Conservation (phyloP, 2,113 vertebrate species). For the Gnathonemus echidnorhynchus region DNA sequence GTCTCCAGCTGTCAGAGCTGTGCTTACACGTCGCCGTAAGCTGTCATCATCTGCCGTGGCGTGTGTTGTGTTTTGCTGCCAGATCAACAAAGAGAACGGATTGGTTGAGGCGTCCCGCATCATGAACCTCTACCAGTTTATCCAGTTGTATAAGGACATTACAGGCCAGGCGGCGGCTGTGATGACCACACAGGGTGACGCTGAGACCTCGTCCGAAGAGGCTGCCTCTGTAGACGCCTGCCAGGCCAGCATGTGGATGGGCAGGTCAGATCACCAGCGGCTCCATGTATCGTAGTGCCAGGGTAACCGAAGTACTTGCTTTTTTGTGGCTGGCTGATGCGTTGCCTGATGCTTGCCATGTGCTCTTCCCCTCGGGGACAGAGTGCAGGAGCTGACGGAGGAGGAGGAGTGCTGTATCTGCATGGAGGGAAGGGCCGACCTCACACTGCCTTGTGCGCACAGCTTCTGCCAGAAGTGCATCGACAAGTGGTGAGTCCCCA, state of each 20-base stretch:
- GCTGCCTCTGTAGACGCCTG: slow-evolving; percentile 67
- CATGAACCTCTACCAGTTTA: slow-evolving; percentile 97
- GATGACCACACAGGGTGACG: slow-evolving; percentile 56
- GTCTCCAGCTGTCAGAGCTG: not conserved
- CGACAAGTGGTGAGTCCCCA: slow-evolving; percentile 82
- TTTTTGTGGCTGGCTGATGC: not conserved
- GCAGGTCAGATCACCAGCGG: slow-evolving; percentile 63
- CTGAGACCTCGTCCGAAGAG: slow-evolving; percentile 58
- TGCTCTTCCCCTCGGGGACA: slow-evolving; percentile 33
- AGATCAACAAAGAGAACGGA: slow-evolving; percentile 92
- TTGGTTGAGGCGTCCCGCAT: slow-evolving; percentile 86
- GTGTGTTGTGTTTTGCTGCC: not conserved
- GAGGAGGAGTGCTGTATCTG: slow-evolving; percentile 97
- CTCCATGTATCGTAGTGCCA: not conserved
- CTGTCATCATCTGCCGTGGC: not conserved
- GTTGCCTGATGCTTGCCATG: not conserved
- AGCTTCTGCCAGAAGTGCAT: slow-evolving; percentile 99
- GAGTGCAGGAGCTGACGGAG: slow-evolving; percentile 90
- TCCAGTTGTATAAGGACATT: slow-evolving; percentile 91
- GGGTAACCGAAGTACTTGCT: not conserved
- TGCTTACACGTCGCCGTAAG: not conserved
- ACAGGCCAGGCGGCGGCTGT: slow-evolving; percentile 84
- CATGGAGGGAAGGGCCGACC: slow-evolving; percentile 89
- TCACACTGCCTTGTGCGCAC: slow-evolving; percentile 91
- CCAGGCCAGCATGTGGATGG: slow-evolving; percentile 96